Evolutionary conservation across 1,140 invertebrate species (phyloP).

Genomic region (Orius laevigatus): DNA sequence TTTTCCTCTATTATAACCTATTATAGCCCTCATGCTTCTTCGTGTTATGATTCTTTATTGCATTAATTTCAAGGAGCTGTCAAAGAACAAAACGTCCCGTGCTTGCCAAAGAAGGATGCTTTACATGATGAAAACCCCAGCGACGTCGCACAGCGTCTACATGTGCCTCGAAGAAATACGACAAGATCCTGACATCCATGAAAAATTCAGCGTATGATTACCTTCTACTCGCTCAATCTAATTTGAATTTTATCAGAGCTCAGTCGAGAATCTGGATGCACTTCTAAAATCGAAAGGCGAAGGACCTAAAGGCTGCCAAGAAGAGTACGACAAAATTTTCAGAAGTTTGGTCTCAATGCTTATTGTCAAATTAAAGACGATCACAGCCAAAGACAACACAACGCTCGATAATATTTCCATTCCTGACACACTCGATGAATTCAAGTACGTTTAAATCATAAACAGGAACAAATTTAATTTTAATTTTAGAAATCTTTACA

Average conservation of each 20-base stretch:
- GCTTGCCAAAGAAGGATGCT: constrained; percentile 47
- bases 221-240: not conserved
- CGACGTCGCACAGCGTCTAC: constrained; percentile 37
- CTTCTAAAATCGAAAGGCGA: constrained; percentile 7
- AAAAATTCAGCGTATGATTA: constrained; percentile 24
- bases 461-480: not conserved
- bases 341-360: constrained; percentile 7
- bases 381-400: not conserved
- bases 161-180: constrained; percentile 41
- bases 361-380: constrained; percentile 9
- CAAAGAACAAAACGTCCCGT: constrained; percentile 47
- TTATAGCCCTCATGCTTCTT: not conserved
- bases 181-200: constrained; percentile 34
- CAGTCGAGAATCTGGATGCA: constrained; percentile 26
- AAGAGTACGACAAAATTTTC: constrained; percentile 11
- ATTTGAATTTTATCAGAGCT: constrained; percentile 31
- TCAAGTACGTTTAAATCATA: constrained; percentile 12
- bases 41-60: not conserved
- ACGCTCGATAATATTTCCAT: constrained; percentile 6
- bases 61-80: constrained; percentile 19
- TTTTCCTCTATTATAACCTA: too few relatives aligned
- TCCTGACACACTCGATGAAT: constrained; percentile 17
- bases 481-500: constrained; percentile 14
- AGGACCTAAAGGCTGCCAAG: constrained; percentile 7
- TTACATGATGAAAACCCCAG: constrained; percentile 42